phyloP scores from a whole-genome alignment of 2,888 invertebrate genomes.

The Habrosyne pyritoides region DNA sequence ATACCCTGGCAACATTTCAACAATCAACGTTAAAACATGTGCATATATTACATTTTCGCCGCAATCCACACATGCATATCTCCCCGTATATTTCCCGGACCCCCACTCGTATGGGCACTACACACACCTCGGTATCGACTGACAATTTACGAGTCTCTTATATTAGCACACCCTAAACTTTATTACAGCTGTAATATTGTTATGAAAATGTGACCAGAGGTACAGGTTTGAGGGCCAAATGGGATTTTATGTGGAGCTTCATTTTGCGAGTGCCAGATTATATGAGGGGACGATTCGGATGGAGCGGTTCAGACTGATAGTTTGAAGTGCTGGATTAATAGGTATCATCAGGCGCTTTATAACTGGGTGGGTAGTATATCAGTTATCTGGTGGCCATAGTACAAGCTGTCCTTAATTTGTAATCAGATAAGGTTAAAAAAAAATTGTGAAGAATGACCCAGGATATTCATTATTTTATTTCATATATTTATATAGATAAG shows the following conservation, averaged over 20 bases:
- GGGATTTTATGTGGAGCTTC: conserved; percentile 5
- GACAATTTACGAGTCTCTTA: conserved; percentile 48
- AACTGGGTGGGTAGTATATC: too few relatives aligned
- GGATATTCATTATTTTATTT: too few relatives aligned
- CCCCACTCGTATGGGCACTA: background rate
- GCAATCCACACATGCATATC: background rate
- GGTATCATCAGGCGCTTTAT: too few relatives aligned
- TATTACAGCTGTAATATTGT: conserved; percentile 56
- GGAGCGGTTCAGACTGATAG: conserved; percentile 9
- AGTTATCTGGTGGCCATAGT: too few relatives aligned
- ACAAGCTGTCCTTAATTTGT: too few relatives aligned
- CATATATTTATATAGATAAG: too few relatives aligned
- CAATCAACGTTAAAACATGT: background rate
- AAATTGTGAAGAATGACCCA: too few relatives aligned
- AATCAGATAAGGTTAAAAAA: too few relatives aligned
- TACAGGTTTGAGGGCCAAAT: conserved; percentile 1
- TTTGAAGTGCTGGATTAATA: too few relatives aligned
- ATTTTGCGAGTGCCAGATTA: background rate
- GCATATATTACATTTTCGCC: background rate
- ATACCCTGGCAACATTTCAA: too few relatives aligned
- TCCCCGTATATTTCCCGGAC: background rate
- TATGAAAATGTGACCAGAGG: conserved; percentile 44
- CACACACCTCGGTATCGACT: conserved; percentile 34
- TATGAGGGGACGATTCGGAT: too few relatives aligned
- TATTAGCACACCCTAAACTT: conserved; percentile 55